phyloP scores from a whole-genome alignment of 2,888 invertebrate genomes.

The Druceiella hillmani region DNA sequence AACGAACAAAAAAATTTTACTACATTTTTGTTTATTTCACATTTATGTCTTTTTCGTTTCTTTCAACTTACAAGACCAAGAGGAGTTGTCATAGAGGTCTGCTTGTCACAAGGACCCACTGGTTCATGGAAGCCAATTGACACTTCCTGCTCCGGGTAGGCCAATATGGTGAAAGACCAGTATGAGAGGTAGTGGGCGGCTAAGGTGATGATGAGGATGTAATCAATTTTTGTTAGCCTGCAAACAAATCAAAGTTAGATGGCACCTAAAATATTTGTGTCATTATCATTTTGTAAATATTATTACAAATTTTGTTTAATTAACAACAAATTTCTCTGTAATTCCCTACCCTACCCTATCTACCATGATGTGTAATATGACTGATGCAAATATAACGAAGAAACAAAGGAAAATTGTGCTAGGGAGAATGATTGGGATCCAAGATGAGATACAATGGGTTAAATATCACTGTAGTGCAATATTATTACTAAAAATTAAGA shows the following conservation, averaged over 20 bases:
- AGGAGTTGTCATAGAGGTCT: constrained; percentile 54
- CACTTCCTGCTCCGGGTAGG: constrained; percentile 60
- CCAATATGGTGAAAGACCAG: constrained; percentile 55
- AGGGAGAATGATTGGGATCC: too few relatives aligned
- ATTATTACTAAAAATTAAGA: too few relatives aligned
- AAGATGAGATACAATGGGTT: too few relatives aligned
- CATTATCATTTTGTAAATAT: constrained; percentile 4
- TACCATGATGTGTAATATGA: too few relatives aligned
- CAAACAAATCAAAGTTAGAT: constrained; percentile 12
- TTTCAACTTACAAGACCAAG: constrained; percentile 56
- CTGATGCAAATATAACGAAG: background rate
- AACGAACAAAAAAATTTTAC: background rate
- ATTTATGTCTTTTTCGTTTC: constrained; percentile 5
- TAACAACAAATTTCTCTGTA: too few relatives aligned
- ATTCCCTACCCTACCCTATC: too few relatives aligned
- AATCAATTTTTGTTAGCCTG: constrained; percentile 37
- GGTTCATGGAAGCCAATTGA: constrained; percentile 70
- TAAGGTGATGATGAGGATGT: constrained; percentile 44
- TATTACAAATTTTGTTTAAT: background rate
- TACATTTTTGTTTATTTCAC: background rate
- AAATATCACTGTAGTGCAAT: too few relatives aligned
- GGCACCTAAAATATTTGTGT: background rate
- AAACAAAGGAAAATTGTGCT: too few relatives aligned
- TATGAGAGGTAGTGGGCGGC: constrained; percentile 60
- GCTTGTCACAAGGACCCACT: constrained; percentile 65